These are phyloP conservation scores for Papilio polyxenes DNA, from an alignment of 1,140 invertebrate species.

Conservation along the genomic window DNA sequence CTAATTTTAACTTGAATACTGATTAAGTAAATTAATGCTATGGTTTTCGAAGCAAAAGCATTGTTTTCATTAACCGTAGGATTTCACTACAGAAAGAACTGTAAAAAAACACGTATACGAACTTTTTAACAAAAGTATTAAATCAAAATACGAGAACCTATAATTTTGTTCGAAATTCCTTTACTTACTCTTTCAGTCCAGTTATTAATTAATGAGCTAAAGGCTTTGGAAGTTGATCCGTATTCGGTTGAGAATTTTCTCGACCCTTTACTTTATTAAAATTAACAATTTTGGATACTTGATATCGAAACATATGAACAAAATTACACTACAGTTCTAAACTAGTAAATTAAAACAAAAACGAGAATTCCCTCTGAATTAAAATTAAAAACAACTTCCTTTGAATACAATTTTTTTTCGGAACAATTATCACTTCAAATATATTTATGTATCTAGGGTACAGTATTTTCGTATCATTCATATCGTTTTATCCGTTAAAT, in stretches of 20 bases:
- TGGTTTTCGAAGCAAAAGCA: not conserved
- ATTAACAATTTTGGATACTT: too few species aligned
- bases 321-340: too few species aligned
- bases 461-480: too few species aligned
- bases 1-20: slow-evolving; percentile 1
- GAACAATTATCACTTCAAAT: too few species aligned
- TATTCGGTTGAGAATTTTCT: not conserved
- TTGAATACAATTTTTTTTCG: too few species aligned
- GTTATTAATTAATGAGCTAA: not conserved
- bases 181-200: not conserved
- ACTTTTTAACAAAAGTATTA: not conserved
- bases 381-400: too few species aligned
- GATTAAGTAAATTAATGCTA: not conserved
- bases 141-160: not conserved
- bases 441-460: too few species aligned
- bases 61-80: not conserved
- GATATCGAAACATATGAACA: too few species aligned
- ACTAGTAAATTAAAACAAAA: too few species aligned
- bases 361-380: too few species aligned
- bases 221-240: not conserved
- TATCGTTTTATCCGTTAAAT: not conserved
- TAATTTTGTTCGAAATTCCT: not conserved
- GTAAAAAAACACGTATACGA: not conserved
- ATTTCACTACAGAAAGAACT: not conserved
- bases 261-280: too few species aligned